Evolutionary conservation across 2,797 vertebrate genomes (phyloP), one percentile per base, ranked within the genome.

Genomic region (Avahi laniger): DNA sequence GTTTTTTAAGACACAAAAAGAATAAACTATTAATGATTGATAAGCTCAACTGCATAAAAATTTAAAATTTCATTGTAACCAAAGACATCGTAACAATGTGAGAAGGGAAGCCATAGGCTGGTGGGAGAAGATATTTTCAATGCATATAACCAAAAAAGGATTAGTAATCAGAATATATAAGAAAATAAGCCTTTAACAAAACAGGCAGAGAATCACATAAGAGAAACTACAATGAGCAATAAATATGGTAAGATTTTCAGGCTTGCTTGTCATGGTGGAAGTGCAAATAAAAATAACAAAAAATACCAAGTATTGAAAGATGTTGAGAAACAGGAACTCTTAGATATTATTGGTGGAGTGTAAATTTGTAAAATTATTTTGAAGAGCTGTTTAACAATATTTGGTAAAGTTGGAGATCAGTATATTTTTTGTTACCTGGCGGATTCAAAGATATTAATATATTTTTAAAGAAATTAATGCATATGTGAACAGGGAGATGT

Each of bases 321-420:
- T 72, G 41, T 79, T 94, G 73, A 92, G 69, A 91, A 94, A 54
- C 87, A 83, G 86, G 30, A 92, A 93, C 38, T 46, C 35, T 91
- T 89, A 81, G 65, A 54, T 28, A 75, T 69, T 65, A 76, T 52
- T 93, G 35, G 59, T 86, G 41, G 22, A 69, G 3, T 91, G 46
- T 94, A 95, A 81, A 90, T 65, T 81, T 78, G 43, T 93, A 65
- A 94, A 48, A 94, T 80, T 79, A 83, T 87, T 92, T 97, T 85
- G 41, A 93, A 92, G 67, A 89, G 30, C 48, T 78, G 10, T 93
- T 93, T 80, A 84, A 48, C 24, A 93, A n/a, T 83, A 75, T 89
- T 61, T 81, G n/a, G 7, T 81, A 78, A 94, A 93, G 57, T 13
- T 76, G 30, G 83, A 72, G 46, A 79, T 70, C 41, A 78, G 33